Conservation (phyloP, 1,140 invertebrate species). For the Drosophila guanche region DNA sequence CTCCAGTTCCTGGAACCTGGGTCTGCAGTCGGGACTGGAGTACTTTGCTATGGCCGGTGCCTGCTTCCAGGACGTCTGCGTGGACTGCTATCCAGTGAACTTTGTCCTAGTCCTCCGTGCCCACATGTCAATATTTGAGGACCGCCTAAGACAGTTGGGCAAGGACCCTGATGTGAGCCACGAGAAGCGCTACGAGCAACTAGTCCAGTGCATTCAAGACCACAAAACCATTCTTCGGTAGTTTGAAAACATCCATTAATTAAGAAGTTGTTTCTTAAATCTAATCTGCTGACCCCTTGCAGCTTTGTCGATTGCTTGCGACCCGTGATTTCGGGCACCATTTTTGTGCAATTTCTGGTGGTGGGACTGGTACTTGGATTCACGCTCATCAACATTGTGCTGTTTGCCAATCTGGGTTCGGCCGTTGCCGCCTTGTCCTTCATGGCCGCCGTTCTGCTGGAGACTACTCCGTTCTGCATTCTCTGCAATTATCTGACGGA, state of each 20-base stretch:
- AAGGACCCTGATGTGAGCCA: slow-evolving; percentile 31
- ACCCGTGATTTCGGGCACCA: slow-evolving; percentile 64
- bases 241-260: not conserved
- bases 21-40: slow-evolving; percentile 56
- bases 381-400: slow-evolving; percentile 64
- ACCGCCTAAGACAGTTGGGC: slow-evolving; percentile 51
- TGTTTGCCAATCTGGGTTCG: slow-evolving; percentile 57
- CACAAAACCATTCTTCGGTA: slow-evolving; percentile 58
- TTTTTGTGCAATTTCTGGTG: slow-evolving; percentile 68
- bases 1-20: slow-evolving; percentile 49
- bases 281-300: not conserved
- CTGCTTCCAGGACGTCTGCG: slow-evolving; percentile 69
- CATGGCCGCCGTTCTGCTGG: slow-evolving; percentile 53
- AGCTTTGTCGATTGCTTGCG: slow-evolving; percentile 61
- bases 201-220: slow-evolving; percentile 55
- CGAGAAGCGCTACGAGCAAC: slow-evolving; percentile 36
- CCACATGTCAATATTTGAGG: slow-evolving; percentile 53
- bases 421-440: slow-evolving; percentile 58
- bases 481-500: slow-evolving; percentile 64
- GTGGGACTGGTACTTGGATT: slow-evolving; percentile 62
- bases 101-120: slow-evolving; percentile 53
- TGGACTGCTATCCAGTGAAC: slow-evolving; percentile 64
- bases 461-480: slow-evolving; percentile 67
- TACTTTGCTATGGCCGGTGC: slow-evolving; percentile 69
- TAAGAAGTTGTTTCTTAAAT: not conserved